Percentiles rank a stretch among this genome's conserved stretches.
phyloP scores from a whole-genome alignment of 2,113 vertebrate genomes.

The Lepisosteus oculatus region DNA sequence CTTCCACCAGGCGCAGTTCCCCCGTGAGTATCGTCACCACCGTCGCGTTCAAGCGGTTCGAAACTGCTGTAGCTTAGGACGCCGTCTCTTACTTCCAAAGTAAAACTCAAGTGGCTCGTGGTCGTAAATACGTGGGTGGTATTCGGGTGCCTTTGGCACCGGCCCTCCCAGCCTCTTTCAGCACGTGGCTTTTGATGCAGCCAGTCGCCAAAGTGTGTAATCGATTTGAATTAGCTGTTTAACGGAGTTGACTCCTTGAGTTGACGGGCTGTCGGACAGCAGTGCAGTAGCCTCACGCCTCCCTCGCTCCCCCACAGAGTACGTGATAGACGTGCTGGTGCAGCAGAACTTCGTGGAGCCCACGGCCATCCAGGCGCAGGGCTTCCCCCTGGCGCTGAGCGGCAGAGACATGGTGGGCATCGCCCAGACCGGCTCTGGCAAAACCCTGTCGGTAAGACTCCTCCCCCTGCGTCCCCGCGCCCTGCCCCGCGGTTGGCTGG shows the following conservation, averaged over 20 bases:
- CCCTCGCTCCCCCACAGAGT: slow-evolving; percentile 64
- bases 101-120: no score
- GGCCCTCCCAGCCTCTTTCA: no score
- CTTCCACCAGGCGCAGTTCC: slow-evolving; percentile 93
- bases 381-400: slow-evolving; percentile 89
- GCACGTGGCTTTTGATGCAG: no score
- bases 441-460: slow-evolving; percentile 84
- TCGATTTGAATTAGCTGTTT: no score
- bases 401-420: slow-evolving; percentile 98
- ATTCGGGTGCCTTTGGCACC: no score
- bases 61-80: no score
- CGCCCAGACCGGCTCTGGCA: slow-evolving; percentile 95
- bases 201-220: no score
- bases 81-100: no score
- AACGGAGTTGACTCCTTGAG: no score
- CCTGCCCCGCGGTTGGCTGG: not conserved
- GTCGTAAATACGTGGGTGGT: no score
- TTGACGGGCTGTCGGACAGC: no score
- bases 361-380: slow-evolving; percentile 93
- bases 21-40: slow-evolving; percentile 72
- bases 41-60: no score
- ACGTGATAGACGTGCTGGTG: slow-evolving; percentile 89
- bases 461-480: not conserved
- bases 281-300: not conserved
- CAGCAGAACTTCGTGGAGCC: slow-evolving; percentile 95